Conservation (phyloP, 2,888 invertebrate species). For the Melikaiella ostensackeni region DNA sequence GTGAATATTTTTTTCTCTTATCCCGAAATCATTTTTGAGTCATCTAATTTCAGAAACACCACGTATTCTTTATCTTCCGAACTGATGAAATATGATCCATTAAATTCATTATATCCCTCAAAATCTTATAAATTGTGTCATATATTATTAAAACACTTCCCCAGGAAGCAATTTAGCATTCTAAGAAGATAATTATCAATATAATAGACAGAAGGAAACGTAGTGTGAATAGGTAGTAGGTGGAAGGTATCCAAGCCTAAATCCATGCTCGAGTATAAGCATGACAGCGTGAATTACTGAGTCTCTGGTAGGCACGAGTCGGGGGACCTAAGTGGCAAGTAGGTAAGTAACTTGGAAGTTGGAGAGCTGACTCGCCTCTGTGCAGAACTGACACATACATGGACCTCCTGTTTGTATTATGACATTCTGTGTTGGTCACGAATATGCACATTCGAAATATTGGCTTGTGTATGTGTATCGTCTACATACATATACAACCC, state of each 20-base stretch:
- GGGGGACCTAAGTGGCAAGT: conserved; percentile 70
- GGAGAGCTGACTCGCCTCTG: conserved; percentile 57
- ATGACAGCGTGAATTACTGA: conserved; percentile 57
- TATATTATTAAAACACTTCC: neutral
- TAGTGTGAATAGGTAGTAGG: neutral
- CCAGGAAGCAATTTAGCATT: neutral
- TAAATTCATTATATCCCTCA: neutral
- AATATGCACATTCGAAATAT: conserved; percentile 49
- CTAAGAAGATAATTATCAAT: neutral
- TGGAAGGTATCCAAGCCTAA: conserved; percentile 42
- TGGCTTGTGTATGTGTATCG: neutral
- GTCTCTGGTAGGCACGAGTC: conserved; percentile 54
- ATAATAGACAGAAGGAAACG: neutral
- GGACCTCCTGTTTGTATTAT: conserved; percentile 34
- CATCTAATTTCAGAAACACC: too few species aligned
- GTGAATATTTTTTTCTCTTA: too few species aligned
- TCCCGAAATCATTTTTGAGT: too few species aligned
- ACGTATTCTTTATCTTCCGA: too few species aligned
- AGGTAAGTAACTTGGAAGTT: conserved; percentile 72
- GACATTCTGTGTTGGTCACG: conserved; percentile 49
- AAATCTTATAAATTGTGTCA: neutral
- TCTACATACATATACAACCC: neutral
- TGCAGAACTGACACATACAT: conserved; percentile 53
- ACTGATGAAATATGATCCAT: too few species aligned
- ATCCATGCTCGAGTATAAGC: conserved; percentile 49